Conservation (phyloP, 2,888 invertebrate genomes). For the Agrochola circellaris region DNA sequence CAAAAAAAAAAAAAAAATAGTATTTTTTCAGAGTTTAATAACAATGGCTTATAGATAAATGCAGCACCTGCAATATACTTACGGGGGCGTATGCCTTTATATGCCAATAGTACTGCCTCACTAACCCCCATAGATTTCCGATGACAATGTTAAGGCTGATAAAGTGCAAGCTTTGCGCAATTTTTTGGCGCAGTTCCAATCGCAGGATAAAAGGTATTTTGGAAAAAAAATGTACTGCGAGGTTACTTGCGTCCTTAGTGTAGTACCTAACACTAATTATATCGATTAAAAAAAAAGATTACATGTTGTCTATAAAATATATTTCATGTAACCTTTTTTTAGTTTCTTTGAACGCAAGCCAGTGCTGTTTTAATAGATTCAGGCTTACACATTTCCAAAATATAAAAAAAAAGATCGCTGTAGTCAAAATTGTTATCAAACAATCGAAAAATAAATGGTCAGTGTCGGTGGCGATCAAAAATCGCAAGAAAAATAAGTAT, state of each 20-base stretch:
- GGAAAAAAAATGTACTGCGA: not conserved
- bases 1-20: too few relatives aligned
- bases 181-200: conserved; percentile 42
- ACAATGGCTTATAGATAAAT: not conserved
- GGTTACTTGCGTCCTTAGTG: not conserved
- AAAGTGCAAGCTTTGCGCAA: conserved; percentile 27
- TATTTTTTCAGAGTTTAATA: not conserved
- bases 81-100: not conserved
- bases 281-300: not conserved
- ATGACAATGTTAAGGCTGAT: conserved; percentile 40
- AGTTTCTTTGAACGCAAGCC: not conserved
- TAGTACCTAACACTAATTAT: not conserved
- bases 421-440: not conserved
- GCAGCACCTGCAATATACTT: not conserved
- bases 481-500: not conserved
- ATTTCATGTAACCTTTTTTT: too few relatives aligned
- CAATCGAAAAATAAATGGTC: not conserved
- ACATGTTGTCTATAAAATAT: too few relatives aligned
- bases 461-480: not conserved
- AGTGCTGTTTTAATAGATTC: not conserved
- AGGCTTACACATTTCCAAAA: too few relatives aligned
- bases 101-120: not conserved
- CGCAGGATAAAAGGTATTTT: conserved; percentile 8
- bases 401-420: too few relatives aligned
- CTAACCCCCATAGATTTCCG: conserved; percentile 26